phyloP scores from a whole-genome alignment of 1,140 invertebrate genomes.

The Thaumatotibia leucotreta region DNA sequence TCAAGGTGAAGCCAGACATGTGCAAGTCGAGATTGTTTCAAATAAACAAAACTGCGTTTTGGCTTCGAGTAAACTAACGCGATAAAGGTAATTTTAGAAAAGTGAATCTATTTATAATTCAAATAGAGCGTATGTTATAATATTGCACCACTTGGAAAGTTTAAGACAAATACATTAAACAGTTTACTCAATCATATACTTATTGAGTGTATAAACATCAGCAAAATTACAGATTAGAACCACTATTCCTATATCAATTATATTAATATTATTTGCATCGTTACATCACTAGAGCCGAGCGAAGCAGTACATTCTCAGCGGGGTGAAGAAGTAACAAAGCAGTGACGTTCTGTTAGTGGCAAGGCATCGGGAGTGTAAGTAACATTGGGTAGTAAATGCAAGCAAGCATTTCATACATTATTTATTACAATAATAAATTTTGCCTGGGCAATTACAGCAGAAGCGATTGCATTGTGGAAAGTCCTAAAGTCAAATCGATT shows the following conservation, averaged over 20 bases:
- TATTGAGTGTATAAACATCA: no score
- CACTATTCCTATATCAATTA: no score
- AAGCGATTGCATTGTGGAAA: not conserved
- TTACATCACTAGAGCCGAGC: constrained; percentile 39
- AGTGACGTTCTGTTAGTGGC: constrained; percentile 72
- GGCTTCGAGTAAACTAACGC: not conserved
- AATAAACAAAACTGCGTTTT: not conserved
- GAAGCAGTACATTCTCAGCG: constrained; percentile 74
- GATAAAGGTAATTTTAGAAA: not conserved
- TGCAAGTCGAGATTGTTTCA: not conserved
- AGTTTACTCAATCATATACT: no score
- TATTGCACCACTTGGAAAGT: no score
- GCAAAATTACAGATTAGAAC: no score
- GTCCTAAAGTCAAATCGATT: not conserved
- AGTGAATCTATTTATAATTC: no score
- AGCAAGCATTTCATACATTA: constrained; percentile 55
- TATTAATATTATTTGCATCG: not conserved
- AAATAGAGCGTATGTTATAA: no score
- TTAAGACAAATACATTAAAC: no score
- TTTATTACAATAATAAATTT: not conserved
- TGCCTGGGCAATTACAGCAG: not conserved
- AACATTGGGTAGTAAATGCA: constrained; percentile 42
- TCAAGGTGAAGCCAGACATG: not conserved
- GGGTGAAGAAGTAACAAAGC: constrained; percentile 70
- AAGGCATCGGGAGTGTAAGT: constrained; percentile 66